Percentiles rank a stretch among this genome's conserved stretches.
Evolutionary conservation across 2,888 invertebrate genomes (phyloP).

Genomic region (Mycogona germanica): DNA sequence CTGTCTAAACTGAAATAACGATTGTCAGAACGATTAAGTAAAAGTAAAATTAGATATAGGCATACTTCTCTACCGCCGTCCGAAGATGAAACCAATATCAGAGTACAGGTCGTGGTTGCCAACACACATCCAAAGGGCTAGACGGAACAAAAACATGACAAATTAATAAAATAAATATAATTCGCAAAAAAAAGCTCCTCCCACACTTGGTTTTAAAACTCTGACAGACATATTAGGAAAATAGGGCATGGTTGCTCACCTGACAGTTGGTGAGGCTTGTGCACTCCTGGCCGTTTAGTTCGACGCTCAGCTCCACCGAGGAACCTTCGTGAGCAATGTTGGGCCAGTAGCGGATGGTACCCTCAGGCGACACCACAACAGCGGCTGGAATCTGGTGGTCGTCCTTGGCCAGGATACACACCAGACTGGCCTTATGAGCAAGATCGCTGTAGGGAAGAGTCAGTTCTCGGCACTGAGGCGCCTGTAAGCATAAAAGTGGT

Average conservation of each 20-base stretch:
- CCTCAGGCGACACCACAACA: constrained; percentile 75
- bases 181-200: background rate
- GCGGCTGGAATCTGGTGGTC: constrained; percentile 57
- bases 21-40: background rate
- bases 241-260: constrained; percentile 3
- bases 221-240: background rate
- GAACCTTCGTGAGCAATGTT: constrained; percentile 77
- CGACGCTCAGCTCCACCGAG: constrained; percentile 69
- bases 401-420: constrained; percentile 64
- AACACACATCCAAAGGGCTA: constrained; percentile 64
- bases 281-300: constrained; percentile 50
- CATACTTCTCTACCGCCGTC: constrained; percentile 49
- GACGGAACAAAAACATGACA: constrained; percentile 28
- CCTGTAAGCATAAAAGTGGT: constrained; percentile 16
- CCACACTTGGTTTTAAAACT: no score
- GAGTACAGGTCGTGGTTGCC: constrained; percentile 82
- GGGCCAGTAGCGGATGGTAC: constrained; percentile 66
- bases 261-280: constrained; percentile 32
- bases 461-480: constrained; percentile 61
- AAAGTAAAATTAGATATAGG: constrained; percentile 5
- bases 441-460: constrained; percentile 83
- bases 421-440: constrained; percentile 48
- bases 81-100: constrained; percentile 53
- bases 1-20: background rate
- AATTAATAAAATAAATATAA: background rate